Evolutionary conservation across 2,888 invertebrate genomes (phyloP), one percentile per base, ranked within the genome.

Genomic region (Sphaeridia pumilis): DNA sequence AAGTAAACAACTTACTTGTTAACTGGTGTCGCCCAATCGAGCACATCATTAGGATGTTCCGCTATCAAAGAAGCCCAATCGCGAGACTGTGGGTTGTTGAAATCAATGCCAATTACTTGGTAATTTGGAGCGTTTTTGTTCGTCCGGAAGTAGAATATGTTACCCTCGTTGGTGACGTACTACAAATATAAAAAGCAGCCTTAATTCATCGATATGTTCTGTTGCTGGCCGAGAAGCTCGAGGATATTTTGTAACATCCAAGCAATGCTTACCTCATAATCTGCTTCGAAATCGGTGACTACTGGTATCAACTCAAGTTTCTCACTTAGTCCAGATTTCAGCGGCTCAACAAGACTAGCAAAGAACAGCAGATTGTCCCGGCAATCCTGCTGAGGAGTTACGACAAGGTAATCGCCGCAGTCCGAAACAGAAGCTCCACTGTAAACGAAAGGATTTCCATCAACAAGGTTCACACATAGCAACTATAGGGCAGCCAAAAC

Each of bases 111-210:
- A 27, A 54, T 79, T 80, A 7, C 80, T 58, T 84, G 81, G 73
- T 90, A 93, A 72, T 90, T 90, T 4, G 93, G 87, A 1, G 97
- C 87, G 70, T 88, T 79, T 71, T 87, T 87, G 72, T 97, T 95
- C 22, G 97, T 95, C 43, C 85, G 82, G 71, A 97, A 87, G 67
- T 87, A 80, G 60, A 84, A 83, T 64, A 83, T 77, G 0, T 82
- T 77, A 1, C 82, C 92, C 58, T 84, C 81, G 71, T 93, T 95
- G 24, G 92, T 87, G 20, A 97, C 75, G 69, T 92, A 95, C 86
- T 93, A 73, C 58, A 74, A 73, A 59, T 12, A 36, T 67, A 63
- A 48, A 46, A n/a, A n/a, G n/a, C n/a, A n/a, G n/a, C n/a, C n/a
- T 46, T 46, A 47, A 38, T 43, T 34, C 12, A 45, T n/a, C n/a